A percentile compares a stretch with the other conserved stretches of the same genome.
These are phyloP conservation scores for Strigamia transsilvanica DNA, from an alignment of 2,888 invertebrate genomes.

Conservation along the genomic window DNA sequence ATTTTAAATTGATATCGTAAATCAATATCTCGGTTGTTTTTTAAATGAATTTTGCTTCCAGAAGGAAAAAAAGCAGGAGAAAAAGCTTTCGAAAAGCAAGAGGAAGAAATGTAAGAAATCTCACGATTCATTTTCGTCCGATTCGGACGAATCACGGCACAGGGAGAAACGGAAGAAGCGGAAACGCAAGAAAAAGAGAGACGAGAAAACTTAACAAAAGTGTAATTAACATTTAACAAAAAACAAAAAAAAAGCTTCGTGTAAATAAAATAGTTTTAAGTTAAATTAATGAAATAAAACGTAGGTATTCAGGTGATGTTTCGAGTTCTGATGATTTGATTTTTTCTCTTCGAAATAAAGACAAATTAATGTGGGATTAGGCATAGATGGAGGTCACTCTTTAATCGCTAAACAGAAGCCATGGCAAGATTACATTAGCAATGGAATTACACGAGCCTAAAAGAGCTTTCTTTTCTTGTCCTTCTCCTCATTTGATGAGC, in stretches of 20 bases:
- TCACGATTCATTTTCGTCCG: constrained; percentile 7
- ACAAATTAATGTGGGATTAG: background rate
- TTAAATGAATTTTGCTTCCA: background rate
- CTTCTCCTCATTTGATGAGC: background rate
- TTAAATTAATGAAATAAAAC: background rate
- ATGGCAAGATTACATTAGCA: constrained; percentile 20
- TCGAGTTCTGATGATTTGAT: background rate
- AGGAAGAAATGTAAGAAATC: constrained; percentile 36
- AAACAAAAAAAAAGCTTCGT: background rate
- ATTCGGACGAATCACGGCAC: background rate
- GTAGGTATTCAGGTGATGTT: background rate
- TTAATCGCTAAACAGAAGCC: constrained; percentile 3
- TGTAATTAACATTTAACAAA: background rate
- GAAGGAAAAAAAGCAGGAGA: background rate
- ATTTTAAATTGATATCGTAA: too few relatives aligned
- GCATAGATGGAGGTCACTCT: constrained; percentile 7
- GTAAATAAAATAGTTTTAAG: background rate
- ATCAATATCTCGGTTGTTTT: background rate
- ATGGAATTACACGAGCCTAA: constrained; percentile 6
- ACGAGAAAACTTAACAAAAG: background rate
- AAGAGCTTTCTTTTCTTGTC: background rate
- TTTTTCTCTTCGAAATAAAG: too few relatives aligned
- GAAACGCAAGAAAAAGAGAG: background rate
- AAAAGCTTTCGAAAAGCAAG: constrained; percentile 31
- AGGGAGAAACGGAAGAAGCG: constrained; percentile 48